Evolutionary conservation across 2,113 vertebrate genomes (phyloP).

Genomic region (Pogona vitticeps): DNA sequence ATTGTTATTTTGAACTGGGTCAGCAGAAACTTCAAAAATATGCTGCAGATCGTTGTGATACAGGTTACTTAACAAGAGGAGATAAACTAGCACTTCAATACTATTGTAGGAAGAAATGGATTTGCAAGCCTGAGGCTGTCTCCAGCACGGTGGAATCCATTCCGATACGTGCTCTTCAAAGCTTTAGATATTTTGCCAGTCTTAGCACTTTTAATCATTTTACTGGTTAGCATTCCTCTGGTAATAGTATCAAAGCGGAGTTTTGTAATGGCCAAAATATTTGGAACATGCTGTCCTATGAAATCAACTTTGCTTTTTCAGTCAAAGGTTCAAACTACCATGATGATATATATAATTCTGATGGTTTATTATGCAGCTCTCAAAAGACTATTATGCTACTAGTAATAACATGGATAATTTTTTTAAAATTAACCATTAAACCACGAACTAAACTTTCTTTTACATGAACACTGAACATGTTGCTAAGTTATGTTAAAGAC

Average conservation of each 20-base stretch:
- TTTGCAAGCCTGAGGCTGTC: conserved; percentile 63
- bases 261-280: neutral
- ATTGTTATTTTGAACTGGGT: conserved; percentile 71
- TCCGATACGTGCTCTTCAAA: conserved; percentile 65
- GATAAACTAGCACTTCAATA: conserved; percentile 62
- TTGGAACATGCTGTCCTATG: conserved; percentile 10
- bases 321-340: neutral
- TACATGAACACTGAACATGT: neutral
- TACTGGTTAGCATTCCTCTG: conserved; percentile 61
- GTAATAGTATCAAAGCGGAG: conserved; percentile 52
- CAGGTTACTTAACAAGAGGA: conserved; percentile 69
- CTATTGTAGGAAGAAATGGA: conserved; percentile 60
- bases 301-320: conserved; percentile 17
- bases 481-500: neutral
- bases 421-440: neutral
- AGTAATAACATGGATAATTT: neutral
- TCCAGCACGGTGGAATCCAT: conserved; percentile 39
- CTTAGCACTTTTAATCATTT: conserved; percentile 72
- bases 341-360: neutral
- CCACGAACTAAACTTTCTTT: neutral
- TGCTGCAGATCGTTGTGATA: conserved; percentile 65
- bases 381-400: neutral
- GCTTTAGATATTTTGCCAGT: conserved; percentile 61
- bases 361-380: neutral
- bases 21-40: conserved; percentile 65